Evolutionary conservation across 2,797 vertebrate genomes (phyloP).

Genomic region (Pantherophis alleghaniensis): DNA sequence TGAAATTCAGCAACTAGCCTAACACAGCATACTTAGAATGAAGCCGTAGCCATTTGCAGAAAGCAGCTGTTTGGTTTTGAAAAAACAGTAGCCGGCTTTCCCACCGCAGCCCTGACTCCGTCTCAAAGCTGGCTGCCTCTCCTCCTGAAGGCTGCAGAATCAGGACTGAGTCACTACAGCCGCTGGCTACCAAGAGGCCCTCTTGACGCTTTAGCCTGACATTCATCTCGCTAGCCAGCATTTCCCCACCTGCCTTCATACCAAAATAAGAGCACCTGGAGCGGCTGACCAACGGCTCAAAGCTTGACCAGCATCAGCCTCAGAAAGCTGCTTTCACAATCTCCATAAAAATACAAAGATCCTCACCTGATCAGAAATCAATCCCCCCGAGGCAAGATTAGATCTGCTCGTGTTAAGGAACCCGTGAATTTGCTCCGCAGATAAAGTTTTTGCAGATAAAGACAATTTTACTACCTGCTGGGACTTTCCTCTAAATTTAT

Average conservation of each 20-base stretch:
- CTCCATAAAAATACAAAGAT: background rate
- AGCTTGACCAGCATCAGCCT: background rate
- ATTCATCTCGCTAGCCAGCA: constrained; percentile 39
- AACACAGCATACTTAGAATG: background rate
- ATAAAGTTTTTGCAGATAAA: background rate
- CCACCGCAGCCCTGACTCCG: background rate
- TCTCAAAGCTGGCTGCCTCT: background rate
- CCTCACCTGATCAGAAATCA: background rate
- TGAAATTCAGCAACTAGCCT: background rate
- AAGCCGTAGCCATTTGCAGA: fast-evolving
- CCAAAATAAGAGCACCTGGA: constrained; percentile 37
- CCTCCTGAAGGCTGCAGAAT: constrained; percentile 35
- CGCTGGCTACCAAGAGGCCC: constrained; percentile 53
- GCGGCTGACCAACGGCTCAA: constrained; percentile 42
- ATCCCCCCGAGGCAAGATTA: background rate
- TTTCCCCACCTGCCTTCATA: background rate
- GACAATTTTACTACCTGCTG: background rate
- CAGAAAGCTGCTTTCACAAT: background rate
- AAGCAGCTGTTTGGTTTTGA: fast-evolving
- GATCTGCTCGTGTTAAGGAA: background rate
- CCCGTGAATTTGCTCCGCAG: background rate
- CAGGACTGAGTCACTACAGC: constrained; percentile 60
- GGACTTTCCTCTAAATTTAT: background rate
- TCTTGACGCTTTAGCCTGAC: constrained; percentile 59
- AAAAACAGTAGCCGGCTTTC: background rate